Evolutionary conservation across 2,888 invertebrate species (phyloP), one percentile per base, ranked within the genome.

Genomic region (Deilephila elpenor): DNA sequence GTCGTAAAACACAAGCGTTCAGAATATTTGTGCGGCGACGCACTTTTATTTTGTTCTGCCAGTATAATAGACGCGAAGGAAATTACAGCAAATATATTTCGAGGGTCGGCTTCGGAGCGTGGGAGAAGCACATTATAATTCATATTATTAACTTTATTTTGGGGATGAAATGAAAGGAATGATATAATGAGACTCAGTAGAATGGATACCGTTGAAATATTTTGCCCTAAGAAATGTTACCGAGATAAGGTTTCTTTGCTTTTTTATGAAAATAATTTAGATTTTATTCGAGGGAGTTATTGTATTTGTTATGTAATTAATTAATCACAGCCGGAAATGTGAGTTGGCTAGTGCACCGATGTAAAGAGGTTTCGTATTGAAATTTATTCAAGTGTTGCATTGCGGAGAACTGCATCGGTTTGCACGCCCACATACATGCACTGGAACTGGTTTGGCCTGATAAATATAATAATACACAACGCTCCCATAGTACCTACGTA

Each of bases 301-400:
- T 20, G 25, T 20, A 60, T 71, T 7, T 60, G 19, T 19, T 19
- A 20, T 29, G 5, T 7, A 37, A 61, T 51, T 60, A 61, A 72
- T 64, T 19, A 56, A 32, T 34, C 34, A 56, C 25, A 56, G 56
- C 20, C 37, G n/a, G 34, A 7, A 64, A 62, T 44, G 64, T 44
- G 11, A 62, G 37, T 51, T 60, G 11, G 34, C 14, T 25, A 53
- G 29, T 20, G 4, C 11, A 11, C 51, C 6, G 25, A 51, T 67
- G 62, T 56, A 62, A 61, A 71, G 37, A 56, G 79, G 80, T 83
- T 83, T 82, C 83, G 85, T 85, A 86, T 84, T 84, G 80, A 84
- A 86, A 87, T 87, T 84, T 87, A 88, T 88, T 86, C 85, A 81
- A 79, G 83, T 85, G 88, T 88, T 87, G 89, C 87, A 89, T 86